Evolutionary conservation across 2,113 vertebrate genomes (phyloP).

Genomic region (Ceratotherium simum): DNA sequence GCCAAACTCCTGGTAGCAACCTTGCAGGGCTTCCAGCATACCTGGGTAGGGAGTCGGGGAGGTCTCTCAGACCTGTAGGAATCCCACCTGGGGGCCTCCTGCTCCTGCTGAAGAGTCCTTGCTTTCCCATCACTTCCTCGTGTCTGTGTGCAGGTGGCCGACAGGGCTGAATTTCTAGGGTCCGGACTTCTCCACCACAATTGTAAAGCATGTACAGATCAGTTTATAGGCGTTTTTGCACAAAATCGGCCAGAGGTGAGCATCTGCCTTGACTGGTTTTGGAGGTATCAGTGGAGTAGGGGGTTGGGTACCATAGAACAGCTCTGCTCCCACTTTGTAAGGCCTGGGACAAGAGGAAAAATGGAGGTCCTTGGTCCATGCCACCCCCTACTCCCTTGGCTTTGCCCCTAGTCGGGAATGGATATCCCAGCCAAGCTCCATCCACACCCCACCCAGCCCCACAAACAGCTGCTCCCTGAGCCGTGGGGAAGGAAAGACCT

Average conservation of each 20-base stretch:
- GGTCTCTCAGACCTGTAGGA: neutral
- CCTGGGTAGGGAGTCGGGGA: neutral
- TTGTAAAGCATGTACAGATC: slow-evolving; percentile 91
- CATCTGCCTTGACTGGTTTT: neutral
- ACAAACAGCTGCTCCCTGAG: neutral
- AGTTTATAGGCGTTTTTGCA: slow-evolving; percentile 98
- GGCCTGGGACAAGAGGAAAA: neutral
- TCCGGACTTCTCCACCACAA: slow-evolving; percentile 96
- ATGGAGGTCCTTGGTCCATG: neutral
- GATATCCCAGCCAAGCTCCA: neutral
- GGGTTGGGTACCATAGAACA: neutral
- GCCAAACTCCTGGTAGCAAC: neutral
- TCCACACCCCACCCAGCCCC: neutral
- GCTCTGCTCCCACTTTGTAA: neutral
- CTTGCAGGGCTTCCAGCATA: neutral
- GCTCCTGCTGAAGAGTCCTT: neutral
- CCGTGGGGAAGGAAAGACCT: neutral
- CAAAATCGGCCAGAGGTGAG: slow-evolving; percentile 98
- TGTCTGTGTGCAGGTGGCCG: slow-evolving; percentile 89
- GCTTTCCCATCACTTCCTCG: neutral
- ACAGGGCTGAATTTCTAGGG: slow-evolving; percentile 95
- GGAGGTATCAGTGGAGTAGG: neutral
- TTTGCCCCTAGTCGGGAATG: neutral
- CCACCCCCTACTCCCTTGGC: neutral
- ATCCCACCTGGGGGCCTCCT: neutral